Evolutionary conservation across 92 coral and sea anemone genomes (phyloP).

Genomic region (Porites rus): DNA sequence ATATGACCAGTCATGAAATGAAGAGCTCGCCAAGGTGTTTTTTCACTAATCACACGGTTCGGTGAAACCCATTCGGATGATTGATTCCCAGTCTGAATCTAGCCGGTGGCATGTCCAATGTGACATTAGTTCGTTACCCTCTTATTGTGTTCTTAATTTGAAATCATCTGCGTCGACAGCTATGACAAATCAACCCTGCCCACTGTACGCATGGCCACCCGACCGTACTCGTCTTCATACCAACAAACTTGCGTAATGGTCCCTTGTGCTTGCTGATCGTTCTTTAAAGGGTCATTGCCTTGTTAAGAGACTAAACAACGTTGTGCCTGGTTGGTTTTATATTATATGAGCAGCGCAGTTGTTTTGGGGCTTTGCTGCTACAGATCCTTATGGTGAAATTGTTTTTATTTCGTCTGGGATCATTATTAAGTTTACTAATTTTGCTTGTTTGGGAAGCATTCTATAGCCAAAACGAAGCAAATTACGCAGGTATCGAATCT

Average conservation of each 20-base stretch:
- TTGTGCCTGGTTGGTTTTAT: conserved; percentile 18
- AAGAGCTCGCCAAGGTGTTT: conserved; percentile 24
- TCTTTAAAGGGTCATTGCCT: conserved; percentile 48
- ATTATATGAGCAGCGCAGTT: neutral
- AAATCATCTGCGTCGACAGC: conserved; percentile 19
- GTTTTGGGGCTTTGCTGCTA: neutral
- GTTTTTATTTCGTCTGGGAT: conserved; percentile 79
- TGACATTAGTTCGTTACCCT: neutral
- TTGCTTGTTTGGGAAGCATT: conserved; percentile 81
- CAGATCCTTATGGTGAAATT: conserved; percentile 66
- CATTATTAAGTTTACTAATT: conserved; percentile 66
- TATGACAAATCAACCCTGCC: neutral
- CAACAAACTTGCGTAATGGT: conserved; percentile 41
- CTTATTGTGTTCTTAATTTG: conserved; percentile 16
- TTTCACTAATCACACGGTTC: conserved; percentile 1
- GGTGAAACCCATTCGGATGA: conserved; percentile 9
- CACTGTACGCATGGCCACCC: conserved; percentile 21
- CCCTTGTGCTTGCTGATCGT: neutral
- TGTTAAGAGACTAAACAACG: neutral
- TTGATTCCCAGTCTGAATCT: neutral
- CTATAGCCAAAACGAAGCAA: conserved; percentile 50
- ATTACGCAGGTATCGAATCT: conserved; percentile 64
- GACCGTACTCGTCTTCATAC: conserved; percentile 29
- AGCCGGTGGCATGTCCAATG: conserved; percentile 17
- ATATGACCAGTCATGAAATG: conserved; percentile 21